phyloP scores from a whole-genome alignment of 2,797 vertebrate genomes.

The Typhlichthys eigenmanni region DNA sequence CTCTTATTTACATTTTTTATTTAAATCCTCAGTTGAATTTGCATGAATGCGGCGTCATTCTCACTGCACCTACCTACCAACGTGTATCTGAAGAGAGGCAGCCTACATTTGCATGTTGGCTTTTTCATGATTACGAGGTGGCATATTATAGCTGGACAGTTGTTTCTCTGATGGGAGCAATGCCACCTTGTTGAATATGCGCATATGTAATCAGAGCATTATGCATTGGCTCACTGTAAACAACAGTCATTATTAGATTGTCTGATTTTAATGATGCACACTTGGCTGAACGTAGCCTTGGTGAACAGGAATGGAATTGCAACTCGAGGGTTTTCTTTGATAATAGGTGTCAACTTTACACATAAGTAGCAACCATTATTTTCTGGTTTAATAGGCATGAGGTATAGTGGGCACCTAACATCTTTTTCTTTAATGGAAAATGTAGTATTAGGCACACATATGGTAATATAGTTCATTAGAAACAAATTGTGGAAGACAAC shows the following conservation, averaged over 20 bases:
- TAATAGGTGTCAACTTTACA: slow-evolving; percentile 28
- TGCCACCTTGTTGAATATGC: slow-evolving; percentile 70
- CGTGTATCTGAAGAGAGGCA: slow-evolving; percentile 58
- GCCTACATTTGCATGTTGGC: slow-evolving; percentile 68
- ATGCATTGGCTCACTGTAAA: slow-evolving; percentile 53
- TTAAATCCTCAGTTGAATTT: slow-evolving; percentile 44
- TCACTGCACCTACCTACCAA: slow-evolving; percentile 39
- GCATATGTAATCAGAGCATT: slow-evolving; percentile 56
- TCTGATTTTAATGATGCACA: slow-evolving; percentile 63
- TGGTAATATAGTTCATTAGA: slow-evolving; percentile 11
- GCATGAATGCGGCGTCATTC: slow-evolving; percentile 28
- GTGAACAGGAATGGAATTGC: slow-evolving; percentile 49
- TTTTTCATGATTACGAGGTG: slow-evolving; percentile 68
- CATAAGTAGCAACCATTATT: background rate
- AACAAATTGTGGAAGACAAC: slow-evolving; percentile 27
- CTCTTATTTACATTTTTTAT: slow-evolving; percentile 33
- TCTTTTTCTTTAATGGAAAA: slow-evolving; percentile 9
- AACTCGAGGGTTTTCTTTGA: slow-evolving; percentile 26
- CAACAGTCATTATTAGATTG: slow-evolving; percentile 50
- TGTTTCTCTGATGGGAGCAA: slow-evolving; percentile 55
- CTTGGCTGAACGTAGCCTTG: slow-evolving; percentile 53
- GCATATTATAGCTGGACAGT: slow-evolving; percentile 52
- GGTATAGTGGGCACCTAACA: background rate
- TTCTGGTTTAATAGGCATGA: slow-evolving; percentile 4
- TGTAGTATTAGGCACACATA: slow-evolving; percentile 8